phyloP scores from a whole-genome alignment of 2,113 vertebrate genomes.

The Hystrix brachyura region DNA sequence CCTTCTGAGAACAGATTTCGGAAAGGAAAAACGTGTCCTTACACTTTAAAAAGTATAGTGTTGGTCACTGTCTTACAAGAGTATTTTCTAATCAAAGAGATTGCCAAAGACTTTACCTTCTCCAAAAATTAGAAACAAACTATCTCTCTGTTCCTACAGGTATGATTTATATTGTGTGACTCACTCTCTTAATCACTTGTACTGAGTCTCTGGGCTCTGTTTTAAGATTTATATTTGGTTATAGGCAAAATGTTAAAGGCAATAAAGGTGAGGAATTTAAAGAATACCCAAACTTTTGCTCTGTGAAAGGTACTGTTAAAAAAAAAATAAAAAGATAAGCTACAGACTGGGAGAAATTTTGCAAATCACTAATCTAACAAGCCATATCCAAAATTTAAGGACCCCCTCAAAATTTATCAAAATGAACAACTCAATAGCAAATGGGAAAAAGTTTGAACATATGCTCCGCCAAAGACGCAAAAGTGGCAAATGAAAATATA shows the following conservation, averaged over 20 bases:
- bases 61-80: not conserved
- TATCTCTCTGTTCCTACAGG: slow-evolving; percentile 42
- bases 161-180: slow-evolving; percentile 2
- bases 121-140: slow-evolving; percentile 63
- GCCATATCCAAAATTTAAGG: not conserved
- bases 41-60: not conserved
- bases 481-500: slow-evolving; percentile 6
- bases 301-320: not conserved
- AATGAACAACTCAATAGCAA: not conserved
- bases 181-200: not conserved
- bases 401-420: not conserved
- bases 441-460: not conserved
- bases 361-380: slow-evolving; percentile 3
- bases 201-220: not conserved
- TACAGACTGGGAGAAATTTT: not conserved
- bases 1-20: slow-evolving; percentile 46
- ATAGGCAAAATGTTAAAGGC: not conserved
- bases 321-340: not conserved
- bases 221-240: slow-evolving; percentile 56
- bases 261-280: slow-evolving; percentile 24
- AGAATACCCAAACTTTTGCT: not conserved
- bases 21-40: not conserved
- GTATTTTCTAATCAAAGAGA: slow-evolving; percentile 59
- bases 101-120: not conserved
- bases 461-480: not conserved